Evolutionary conservation across 2,113 vertebrate genomes (phyloP).

Genomic region (Sander vitreus): DNA sequence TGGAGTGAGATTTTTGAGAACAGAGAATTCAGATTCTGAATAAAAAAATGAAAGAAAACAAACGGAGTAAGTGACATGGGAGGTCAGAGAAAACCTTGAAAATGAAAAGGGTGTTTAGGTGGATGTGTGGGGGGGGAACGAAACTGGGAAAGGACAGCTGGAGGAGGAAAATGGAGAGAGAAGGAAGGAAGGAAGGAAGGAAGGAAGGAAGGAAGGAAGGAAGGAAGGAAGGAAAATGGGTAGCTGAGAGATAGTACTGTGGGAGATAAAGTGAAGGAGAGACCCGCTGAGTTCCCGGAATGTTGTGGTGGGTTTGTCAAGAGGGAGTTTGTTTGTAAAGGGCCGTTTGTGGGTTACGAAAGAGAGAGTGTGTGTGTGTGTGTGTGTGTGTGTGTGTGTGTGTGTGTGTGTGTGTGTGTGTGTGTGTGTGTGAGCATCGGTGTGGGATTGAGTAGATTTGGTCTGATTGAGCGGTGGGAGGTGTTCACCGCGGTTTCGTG

Average conservation of each 20-base stretch:
- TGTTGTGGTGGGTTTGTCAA: constrained; percentile 58
- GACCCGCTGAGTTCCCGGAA: constrained; percentile 71
- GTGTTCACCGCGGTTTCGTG: constrained; percentile 1
- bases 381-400: constrained; percentile 29
- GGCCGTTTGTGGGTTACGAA: constrained; percentile 46
- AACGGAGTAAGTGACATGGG: background rate
- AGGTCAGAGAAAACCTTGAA: constrained; percentile 31
- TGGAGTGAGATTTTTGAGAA: constrained; percentile 9
- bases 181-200: constrained; percentile 25
- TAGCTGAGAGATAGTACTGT: constrained; percentile 40
- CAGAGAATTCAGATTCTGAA: constrained; percentile 22
- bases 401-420: constrained; percentile 42
- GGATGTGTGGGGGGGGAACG: constrained; percentile 18
- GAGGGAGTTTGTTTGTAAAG: constrained; percentile 58
- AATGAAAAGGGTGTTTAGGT: constrained; percentile 46
- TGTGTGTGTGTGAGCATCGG: constrained; percentile 27
- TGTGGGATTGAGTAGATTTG: constrained; percentile 9
- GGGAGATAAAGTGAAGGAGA: constrained; percentile 60
- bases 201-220: constrained; percentile 8
- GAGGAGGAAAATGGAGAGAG: constrained; percentile 30
- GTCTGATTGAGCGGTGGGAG: constrained; percentile 11
- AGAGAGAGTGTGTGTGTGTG: constrained; percentile 53
- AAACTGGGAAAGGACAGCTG: constrained; percentile 22
- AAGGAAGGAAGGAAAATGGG: constrained; percentile 15
- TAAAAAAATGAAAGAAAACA: constrained; percentile 37